phyloP scores from a whole-genome alignment of 2,113 vertebrate genomes.

The Oreochromis niloticus region DNA sequence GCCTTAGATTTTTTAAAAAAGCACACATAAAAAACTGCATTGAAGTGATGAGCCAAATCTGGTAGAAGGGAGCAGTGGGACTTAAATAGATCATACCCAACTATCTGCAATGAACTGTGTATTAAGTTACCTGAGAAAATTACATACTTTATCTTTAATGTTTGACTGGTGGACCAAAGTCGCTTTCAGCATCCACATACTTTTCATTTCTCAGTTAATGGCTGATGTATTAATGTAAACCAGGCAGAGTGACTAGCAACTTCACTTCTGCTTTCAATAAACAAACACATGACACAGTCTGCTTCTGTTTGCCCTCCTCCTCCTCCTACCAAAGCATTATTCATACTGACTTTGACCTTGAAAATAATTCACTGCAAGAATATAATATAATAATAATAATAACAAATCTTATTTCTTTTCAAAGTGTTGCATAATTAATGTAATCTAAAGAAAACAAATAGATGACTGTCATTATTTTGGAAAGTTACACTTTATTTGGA shows the following conservation, averaged over 20 bases:
- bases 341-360: background rate
- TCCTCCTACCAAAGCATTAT: background rate
- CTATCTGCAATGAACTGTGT: background rate
- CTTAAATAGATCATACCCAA: background rate
- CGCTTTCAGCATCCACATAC: background rate
- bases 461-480: background rate
- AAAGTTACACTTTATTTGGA: background rate
- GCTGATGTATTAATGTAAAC: background rate
- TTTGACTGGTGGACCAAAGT: background rate
- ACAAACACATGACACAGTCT: background rate
- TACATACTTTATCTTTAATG: background rate
- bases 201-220: background rate
- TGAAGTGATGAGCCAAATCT: background rate
- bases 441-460: background rate
- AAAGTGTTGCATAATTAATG: background rate
- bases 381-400: background rate
- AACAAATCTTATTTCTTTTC: rapidly evolving
- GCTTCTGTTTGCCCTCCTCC: background rate
- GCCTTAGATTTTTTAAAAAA: rapidly evolving
- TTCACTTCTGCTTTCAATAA: background rate
- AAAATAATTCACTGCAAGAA: background rate
- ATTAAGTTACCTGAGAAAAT: background rate
- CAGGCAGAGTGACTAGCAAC: background rate
- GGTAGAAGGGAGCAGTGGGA: background rate
- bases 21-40: background rate